Evolutionary conservation across 1,140 invertebrate genomes (phyloP), one percentile per base, ranked within the genome.

Genomic region (Scaptomyza hsui): DNA sequence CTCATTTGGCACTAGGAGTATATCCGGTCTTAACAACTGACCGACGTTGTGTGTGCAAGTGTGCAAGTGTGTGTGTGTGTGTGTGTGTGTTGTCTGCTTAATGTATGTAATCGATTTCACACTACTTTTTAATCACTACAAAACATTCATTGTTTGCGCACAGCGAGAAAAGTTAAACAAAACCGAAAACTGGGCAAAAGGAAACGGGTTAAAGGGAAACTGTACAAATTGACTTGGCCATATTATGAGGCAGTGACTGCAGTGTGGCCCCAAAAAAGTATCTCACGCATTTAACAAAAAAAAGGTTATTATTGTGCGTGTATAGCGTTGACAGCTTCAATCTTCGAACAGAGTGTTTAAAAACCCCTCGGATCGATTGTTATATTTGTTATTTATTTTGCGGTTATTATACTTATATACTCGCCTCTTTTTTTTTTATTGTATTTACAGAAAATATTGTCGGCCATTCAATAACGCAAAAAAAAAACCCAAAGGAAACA

Each of bases 331-430:
- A 86, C 82, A 86, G 81, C 76, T 51, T 70, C 80, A 73, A 85
- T 83, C 80, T 72, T 24, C 67, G n/a, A 35, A n/a, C 3, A 16
- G 18, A 6, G 21, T 26, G 10, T 3, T 12, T 26, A 5, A 21
- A n/a, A 48, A 42, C 0, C 41, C 16, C 32, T 35, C 18, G 41
- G 35, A 39, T 53, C 52, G 45, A 69, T 81, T 86, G 81, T 85
- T 79, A 85, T 85, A 85, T 85, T 79, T 79, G 80, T 86, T 86
- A 86, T 86, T 86, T 86, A 86, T 86, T 86, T 88, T 88, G 81
- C 77, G 81, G 81, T 86, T 86, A 86, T 86, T 78, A 86, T 85
- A 86, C 81, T 70, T 83, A 79, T 71, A 51, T 29, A 6, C 4
- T 24, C 4, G 24, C 24, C 24, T 4, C 68, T 49, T 51, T 60